These are phyloP conservation scores for Oreotrochilus melanogaster DNA, from an alignment of 2,113 vertebrate genomes.

Conservation along the genomic window DNA sequence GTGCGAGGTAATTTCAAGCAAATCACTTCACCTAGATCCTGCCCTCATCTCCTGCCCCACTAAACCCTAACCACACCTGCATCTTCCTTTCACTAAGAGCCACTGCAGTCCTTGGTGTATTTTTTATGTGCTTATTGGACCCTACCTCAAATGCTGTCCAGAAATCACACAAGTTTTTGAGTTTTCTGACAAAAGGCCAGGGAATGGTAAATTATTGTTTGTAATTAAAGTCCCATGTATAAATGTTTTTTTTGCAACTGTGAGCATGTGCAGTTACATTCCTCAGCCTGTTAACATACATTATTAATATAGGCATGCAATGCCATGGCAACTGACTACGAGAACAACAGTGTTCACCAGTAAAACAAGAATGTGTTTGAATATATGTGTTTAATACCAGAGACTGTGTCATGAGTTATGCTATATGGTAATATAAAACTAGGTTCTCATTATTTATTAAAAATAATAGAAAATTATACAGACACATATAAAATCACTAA, in stretches of 20 bases:
- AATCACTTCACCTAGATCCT: neutral
- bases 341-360: neutral
- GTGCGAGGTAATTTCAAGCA: neutral
- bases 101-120: neutral
- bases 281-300: neutral
- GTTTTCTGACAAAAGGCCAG: neutral
- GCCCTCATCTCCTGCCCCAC: neutral
- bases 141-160: neutral
- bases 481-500: neutral
- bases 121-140: neutral
- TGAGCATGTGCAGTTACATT: neutral
- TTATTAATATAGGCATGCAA: neutral
- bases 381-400: neutral
- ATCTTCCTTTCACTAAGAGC: neutral
- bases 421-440: neutral
- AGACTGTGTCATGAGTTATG: fast-evolving
- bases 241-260: neutral
- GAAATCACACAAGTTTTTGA: neutral
- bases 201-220: neutral
- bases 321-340: slow-evolving; percentile 25
- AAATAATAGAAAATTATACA: neutral
- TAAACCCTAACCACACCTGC: neutral
- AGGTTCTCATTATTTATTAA: neutral
- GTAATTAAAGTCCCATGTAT: neutral
- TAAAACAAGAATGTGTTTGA: neutral